Conservation (phyloP, 2,113 vertebrate genomes). For the Hassar affinis region DNA sequence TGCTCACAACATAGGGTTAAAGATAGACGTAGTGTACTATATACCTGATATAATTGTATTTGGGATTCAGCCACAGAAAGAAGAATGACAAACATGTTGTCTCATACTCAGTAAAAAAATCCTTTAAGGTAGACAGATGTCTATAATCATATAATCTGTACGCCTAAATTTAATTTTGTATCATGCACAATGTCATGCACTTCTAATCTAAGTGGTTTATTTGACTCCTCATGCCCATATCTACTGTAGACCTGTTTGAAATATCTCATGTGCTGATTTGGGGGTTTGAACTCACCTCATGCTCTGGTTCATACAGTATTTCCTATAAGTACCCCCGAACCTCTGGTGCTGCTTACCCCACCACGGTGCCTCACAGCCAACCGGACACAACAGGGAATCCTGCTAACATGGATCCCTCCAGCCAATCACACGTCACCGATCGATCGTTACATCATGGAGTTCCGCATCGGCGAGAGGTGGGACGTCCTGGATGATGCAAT, state of each 20-base stretch:
- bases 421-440: slow-evolving; percentile 97
- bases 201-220: no score
- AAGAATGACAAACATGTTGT: neutral
- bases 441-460: slow-evolving; percentile 96
- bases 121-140: neutral
- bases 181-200: neutral
- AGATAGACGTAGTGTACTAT: neutral
- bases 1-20: neutral
- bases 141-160: neutral
- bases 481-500: slow-evolving; percentile 88
- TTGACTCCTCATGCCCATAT: neutral
- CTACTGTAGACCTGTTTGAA: neutral
- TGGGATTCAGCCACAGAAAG: neutral
- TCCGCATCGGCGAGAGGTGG: slow-evolving; percentile 91
- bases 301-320: slow-evolving; percentile 77
- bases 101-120: neutral
- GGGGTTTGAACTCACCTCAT: neutral
- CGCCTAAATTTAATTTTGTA: neutral
- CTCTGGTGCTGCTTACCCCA: slow-evolving; percentile 98
- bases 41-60: neutral
- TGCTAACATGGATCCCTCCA: slow-evolving; percentile 94
- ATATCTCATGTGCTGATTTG: neutral
- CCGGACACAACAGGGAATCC: slow-evolving; percentile 96
- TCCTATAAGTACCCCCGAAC: slow-evolving; percentile 98
- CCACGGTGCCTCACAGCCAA: slow-evolving; percentile 99